Evolutionary conservation across 2,888 invertebrate genomes (phyloP), one percentile per base, ranked within the genome.

Genomic region (Drosophila paramelanica): DNA sequence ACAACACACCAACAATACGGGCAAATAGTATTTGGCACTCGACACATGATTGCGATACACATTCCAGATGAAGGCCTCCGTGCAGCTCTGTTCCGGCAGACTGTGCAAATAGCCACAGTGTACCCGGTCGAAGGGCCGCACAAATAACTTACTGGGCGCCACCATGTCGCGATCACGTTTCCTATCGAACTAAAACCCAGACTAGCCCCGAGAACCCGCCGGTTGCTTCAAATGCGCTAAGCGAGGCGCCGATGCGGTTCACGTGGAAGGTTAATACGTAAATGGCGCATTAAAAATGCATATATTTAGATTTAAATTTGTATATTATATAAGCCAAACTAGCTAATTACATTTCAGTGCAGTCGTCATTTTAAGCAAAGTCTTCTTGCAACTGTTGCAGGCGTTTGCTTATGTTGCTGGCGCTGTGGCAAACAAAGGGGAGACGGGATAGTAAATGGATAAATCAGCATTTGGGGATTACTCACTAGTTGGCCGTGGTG

Each of bases 21-120:
- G 88, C 13, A 64, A 38, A 60, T 82, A 88, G 31, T 74, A 85
- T 56, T 71, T 73, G 0, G 61, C 58, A 42, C 86, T 71, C 14
- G 80, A 82, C 41, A 88, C 51, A 67, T 82, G 73, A 66, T 85
- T 88, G 1, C 88, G 74, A 39, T 69, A 87, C 2, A 84, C 4
- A 58, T 55, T 79, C 82, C 82, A 88, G n/a, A 88, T 41, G 4
- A 81, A 38, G 1, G 77, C 67, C 47, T 81, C 27, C 0, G 62
- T 73, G 55, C 83, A 84, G 36, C 61, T 75, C 11, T 73, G 79
- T 46, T 66, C 42, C 3, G 85, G 82, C 20, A n/a, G 36, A 13
- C 60, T 66, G 27, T 84, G 83, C 3, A 79, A 0, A 6, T 88
- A 1, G 1, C 25, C 43, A 27, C 84, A 84, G 11, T 62, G 58